Evolutionary conservation across 30 jellyfish, hydroid and myxozoan genomes (phyloP).

Genomic region (Euphysa ruthae): DNA sequence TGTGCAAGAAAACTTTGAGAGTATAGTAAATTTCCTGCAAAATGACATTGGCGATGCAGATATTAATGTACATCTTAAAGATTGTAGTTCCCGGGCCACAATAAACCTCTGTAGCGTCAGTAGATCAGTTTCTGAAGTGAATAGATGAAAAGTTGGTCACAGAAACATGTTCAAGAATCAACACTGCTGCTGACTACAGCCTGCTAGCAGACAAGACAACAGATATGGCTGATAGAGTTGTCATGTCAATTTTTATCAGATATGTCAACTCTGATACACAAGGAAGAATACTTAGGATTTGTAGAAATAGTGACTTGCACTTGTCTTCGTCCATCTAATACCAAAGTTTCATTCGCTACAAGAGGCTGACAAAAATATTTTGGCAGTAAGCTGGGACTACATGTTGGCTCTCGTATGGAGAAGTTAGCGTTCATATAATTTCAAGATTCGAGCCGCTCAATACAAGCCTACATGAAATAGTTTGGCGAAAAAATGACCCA

Average conservation of each 20-base stretch:
- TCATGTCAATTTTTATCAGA: background rate
- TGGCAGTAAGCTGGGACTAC: too few relatives aligned
- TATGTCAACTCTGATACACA: background rate
- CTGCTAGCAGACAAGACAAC: constrained; percentile 2
- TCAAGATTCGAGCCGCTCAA: constrained; percentile 4
- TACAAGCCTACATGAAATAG: background rate
- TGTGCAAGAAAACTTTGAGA: constrained; percentile 8
- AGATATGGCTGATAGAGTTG: too few relatives aligned
- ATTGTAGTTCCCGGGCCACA: too few relatives aligned
- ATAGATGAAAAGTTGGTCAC: background rate
- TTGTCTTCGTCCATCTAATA: background rate
- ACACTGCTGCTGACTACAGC: constrained; percentile 8
- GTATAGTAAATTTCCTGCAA: background rate
- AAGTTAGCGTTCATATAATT: background rate
- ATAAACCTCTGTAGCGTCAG: constrained; percentile 12
- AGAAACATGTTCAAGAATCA: background rate
- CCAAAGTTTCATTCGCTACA: background rate
- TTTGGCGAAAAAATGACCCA: background rate
- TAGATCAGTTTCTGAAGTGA: background rate
- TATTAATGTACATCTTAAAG: background rate
- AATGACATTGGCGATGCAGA: constrained; percentile 2
- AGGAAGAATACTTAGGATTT: background rate
- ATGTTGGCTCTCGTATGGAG: too few relatives aligned
- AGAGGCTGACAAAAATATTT: background rate
- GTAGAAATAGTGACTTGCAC: background rate